Percentiles rank a stretch among this genome's conserved stretches.
Conservation (phyloP, 2,888 invertebrate species). For the Idaea dimidiata region DNA sequence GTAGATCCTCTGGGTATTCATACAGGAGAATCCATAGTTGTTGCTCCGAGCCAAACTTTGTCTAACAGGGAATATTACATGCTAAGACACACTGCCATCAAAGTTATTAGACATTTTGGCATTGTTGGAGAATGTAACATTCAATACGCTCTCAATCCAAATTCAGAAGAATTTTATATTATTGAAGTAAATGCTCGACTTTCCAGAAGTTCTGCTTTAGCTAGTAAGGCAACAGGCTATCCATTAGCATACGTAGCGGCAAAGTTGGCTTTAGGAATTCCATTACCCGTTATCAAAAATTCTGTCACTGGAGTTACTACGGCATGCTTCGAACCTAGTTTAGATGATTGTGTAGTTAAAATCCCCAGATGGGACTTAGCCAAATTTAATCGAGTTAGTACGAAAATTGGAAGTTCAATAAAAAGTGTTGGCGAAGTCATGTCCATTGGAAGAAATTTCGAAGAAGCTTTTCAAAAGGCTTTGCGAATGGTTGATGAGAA, state of each 20-base stretch:
- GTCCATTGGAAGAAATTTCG: constrained; percentile 98
- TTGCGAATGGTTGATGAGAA: constrained; percentile 98
- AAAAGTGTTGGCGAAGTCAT: constrained; percentile 99
- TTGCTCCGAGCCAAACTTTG: constrained; percentile 98
- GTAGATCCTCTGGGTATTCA: constrained; percentile 99
- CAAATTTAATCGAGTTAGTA: constrained; percentile 96
- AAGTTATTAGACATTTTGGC: constrained; percentile 96
- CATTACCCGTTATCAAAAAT: constrained; percentile 93
- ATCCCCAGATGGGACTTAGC: constrained; percentile 99
- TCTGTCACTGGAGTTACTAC: constrained; percentile 97
- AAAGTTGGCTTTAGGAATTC: constrained; percentile 93
- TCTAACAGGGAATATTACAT: constrained; percentile 97
- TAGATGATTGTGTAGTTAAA: constrained; percentile 99
- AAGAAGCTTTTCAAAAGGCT: constrained; percentile 99
- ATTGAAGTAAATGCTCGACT: constrained; percentile 98
- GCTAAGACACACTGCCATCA: constrained; percentile 95
- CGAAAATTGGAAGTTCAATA: constrained; percentile 99
- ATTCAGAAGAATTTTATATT: constrained; percentile 93
- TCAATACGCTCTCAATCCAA: constrained; percentile 97
- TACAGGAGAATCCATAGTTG: constrained; percentile 98
- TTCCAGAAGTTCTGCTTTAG: constrained; percentile 98
- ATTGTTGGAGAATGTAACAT: constrained; percentile 99
- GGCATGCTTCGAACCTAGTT: constrained; percentile 99
- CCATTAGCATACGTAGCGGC: constrained; percentile 99
- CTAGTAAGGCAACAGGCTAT: constrained; percentile 99